Percentiles rank a stretch among this genome's conserved stretches.
phyloP scores from a whole-genome alignment of 2,888 invertebrate species.

The Pasiphila rectangulata region DNA sequence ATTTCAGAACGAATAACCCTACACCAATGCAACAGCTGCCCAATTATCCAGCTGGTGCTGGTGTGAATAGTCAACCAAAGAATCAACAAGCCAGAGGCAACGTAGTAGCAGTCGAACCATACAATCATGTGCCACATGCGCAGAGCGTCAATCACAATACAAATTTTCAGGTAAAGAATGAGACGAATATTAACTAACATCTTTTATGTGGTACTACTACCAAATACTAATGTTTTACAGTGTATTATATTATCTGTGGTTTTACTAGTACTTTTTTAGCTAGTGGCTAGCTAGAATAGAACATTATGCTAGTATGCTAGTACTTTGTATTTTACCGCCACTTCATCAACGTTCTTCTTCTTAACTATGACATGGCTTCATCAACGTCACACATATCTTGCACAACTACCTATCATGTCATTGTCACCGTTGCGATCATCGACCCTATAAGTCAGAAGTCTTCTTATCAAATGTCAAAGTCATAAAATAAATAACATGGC shows the following conservation, averaged over 20 bases:
- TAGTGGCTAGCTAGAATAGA: too few species aligned
- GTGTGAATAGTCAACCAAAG: conserved; percentile 69
- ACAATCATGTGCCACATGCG: conserved; percentile 90
- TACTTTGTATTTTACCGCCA: too few species aligned
- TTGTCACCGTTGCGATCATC: background rate
- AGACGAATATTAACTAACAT: too few species aligned
- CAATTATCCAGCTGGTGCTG: conserved; percentile 61
- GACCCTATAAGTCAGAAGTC: too few species aligned
- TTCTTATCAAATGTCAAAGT: background rate
- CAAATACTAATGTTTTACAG: too few species aligned
- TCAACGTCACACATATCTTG: too few species aligned
- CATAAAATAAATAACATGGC: background rate
- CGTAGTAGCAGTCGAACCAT: conserved; percentile 93
- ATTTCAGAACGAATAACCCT: conserved; percentile 68
- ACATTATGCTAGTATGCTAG: too few species aligned
- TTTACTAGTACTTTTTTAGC: too few species aligned
- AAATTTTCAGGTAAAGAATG: conserved; percentile 63
- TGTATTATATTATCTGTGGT: too few species aligned
- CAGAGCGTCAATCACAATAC: conserved; percentile 73
- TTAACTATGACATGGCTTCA: too few species aligned
- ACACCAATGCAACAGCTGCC: conserved; percentile 75
- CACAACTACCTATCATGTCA: background rate
- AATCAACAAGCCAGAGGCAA: conserved; percentile 85
- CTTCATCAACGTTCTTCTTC: too few species aligned
- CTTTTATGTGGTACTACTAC: too few species aligned